These are phyloP conservation scores for Pseudomugil tenellus DNA, from an alignment of 2,797 vertebrate species.

Conservation along the genomic window DNA sequence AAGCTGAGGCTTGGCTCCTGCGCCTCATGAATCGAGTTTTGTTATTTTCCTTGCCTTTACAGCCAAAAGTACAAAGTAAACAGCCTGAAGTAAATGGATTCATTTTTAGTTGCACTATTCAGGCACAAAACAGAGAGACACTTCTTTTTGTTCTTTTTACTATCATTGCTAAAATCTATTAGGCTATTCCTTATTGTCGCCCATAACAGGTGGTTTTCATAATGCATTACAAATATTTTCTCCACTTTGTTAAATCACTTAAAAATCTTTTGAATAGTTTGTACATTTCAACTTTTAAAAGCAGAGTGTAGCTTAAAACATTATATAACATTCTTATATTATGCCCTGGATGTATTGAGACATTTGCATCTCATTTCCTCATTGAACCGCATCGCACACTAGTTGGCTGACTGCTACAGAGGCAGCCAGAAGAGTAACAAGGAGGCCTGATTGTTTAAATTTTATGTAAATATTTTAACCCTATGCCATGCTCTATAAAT, in stretches of 20 bases:
- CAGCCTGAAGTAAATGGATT: slow-evolving; percentile 84
- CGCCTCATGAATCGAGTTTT: slow-evolving; percentile 69
- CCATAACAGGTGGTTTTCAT: slow-evolving; percentile 80
- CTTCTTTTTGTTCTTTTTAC: slow-evolving; percentile 79
- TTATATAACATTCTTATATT: slow-evolving; percentile 68
- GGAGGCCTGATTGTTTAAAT: slow-evolving; percentile 3
- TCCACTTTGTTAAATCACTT: slow-evolving; percentile 67
- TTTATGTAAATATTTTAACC: slow-evolving; percentile 13
- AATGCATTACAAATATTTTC: slow-evolving; percentile 83
- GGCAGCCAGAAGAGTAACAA: slow-evolving; percentile 30
- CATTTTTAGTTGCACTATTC: slow-evolving; percentile 83
- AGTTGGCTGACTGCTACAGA: slow-evolving; percentile 29
- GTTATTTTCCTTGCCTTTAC: slow-evolving; percentile 72
- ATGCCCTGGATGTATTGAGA: slow-evolving; percentile 58
- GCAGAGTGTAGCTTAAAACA: slow-evolving; percentile 65
- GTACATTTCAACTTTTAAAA: slow-evolving; percentile 72
- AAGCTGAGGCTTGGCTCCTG: slow-evolving; percentile 79
- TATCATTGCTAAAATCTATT: slow-evolving; percentile 81
- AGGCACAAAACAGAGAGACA: slow-evolving; percentile 75
- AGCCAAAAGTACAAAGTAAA: slow-evolving; percentile 87
- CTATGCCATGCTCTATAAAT: not conserved
- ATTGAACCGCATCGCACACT: slow-evolving; percentile 44
- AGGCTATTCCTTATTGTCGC: slow-evolving; percentile 72
- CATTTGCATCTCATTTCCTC: slow-evolving; percentile 78
- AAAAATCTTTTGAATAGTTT: slow-evolving; percentile 73